Conservation (phyloP, 2,888 invertebrate genomes). For the Drosophila trichaetosa region DNA sequence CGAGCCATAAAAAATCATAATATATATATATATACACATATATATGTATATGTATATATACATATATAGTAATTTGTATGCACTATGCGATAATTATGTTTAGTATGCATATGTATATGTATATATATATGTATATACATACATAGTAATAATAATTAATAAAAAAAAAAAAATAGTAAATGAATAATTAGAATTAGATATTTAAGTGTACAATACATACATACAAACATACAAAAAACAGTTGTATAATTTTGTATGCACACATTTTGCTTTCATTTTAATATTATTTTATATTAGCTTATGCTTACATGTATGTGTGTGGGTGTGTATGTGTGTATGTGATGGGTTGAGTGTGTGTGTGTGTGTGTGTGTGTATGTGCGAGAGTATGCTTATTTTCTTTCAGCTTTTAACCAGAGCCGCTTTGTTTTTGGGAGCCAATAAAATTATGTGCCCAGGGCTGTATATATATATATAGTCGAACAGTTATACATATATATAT, state of each 20-base stretch:
- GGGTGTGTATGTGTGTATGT: background rate
- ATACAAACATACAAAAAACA: constrained; percentile 56
- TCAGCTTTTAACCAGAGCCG: constrained; percentile 7
- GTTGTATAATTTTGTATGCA: constrained; percentile 56
- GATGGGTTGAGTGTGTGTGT: background rate
- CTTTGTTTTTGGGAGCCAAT: constrained; percentile 10
- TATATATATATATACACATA: constrained; percentile 10
- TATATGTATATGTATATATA: constrained; percentile 17
- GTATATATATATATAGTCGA: background rate
- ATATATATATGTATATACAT: constrained; percentile 30
- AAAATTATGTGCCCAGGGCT: background rate
- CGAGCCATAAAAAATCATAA: constrained; percentile 22
- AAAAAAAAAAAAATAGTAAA: constrained; percentile 54
- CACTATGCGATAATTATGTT: constrained; percentile 70
- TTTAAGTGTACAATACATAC: constrained; percentile 48
- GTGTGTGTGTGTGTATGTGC: background rate
- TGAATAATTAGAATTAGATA: constrained; percentile 51
- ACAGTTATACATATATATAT: constrained; percentile 6
- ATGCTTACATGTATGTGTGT: constrained; percentile 47
- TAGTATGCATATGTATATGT: constrained; percentile 48
- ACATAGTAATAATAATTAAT: constrained; percentile 30
- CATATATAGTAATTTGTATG: constrained; percentile 39
- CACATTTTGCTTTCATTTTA: constrained; percentile 26
- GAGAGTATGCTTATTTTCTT: background rate
- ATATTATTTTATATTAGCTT: constrained; percentile 49